Percentiles rank a stretch among this genome's conserved stretches.
Conservation (phyloP, 2,888 invertebrate genomes). For the Osedax fenrisi region DNA sequence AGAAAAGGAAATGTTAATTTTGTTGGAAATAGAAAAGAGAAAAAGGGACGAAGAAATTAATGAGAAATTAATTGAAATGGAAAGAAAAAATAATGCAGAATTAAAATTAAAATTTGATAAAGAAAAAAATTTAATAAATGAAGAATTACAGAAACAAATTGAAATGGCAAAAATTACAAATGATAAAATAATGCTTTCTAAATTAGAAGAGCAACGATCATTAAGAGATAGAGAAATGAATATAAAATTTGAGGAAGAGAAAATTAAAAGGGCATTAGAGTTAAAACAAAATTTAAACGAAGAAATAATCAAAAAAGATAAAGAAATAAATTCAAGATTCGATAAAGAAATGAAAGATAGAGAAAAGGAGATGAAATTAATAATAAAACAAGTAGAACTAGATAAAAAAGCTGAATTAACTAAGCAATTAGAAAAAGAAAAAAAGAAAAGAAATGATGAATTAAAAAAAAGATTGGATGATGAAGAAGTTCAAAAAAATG, state of each 20-base stretch:
- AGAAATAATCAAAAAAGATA: background rate
- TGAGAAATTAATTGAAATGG: background rate
- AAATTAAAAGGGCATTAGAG: background rate
- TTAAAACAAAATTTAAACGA: background rate
- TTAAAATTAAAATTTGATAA: background rate
- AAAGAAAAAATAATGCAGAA: background rate
- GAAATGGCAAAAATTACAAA: background rate
- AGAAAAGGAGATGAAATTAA: background rate
- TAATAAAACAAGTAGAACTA: background rate
- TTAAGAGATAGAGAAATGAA: background rate
- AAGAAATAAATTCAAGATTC: background rate
- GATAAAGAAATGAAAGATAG: conserved; percentile 11
- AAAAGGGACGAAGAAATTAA: background rate
- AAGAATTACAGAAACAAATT: background rate
- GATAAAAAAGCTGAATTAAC: background rate
- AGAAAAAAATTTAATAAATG: background rate
- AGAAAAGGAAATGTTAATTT: background rate
- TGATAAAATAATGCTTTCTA: background rate
- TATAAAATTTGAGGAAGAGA: background rate
- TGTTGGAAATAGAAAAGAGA: background rate
- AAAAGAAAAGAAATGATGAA: background rate
- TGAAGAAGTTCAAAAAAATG: background rate
- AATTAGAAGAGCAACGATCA: background rate
- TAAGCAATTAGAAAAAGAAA: background rate
- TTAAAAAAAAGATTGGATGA: background rate